Conservation (phyloP, 2,797 vertebrate genomes). For the Poeciliopsis turneri region DNA sequence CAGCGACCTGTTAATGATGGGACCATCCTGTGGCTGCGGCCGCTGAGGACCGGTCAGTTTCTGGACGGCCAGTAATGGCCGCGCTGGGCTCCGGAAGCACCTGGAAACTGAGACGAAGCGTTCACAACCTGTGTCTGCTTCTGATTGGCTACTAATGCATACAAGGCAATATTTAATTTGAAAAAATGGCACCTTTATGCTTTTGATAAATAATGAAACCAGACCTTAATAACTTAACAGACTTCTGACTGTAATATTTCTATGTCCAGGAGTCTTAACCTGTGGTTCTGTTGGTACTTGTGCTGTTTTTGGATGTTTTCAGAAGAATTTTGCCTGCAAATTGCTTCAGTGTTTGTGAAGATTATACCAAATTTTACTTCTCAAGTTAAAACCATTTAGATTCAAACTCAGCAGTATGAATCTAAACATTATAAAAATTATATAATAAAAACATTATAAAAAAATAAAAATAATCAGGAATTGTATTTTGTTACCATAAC, state of each 20-base stretch:
- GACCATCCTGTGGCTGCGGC: slow-evolving; percentile 59
- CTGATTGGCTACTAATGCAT: background rate
- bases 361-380: too few species aligned
- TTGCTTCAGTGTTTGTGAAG: background rate
- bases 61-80: slow-evolving; percentile 61
- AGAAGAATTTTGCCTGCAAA: background rate
- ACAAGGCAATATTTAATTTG: background rate
- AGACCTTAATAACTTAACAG: background rate
- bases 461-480: background rate
- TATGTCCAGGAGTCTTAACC: background rate
- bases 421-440: too few species aligned
- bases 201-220: background rate
- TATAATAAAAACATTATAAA: slow-evolving; percentile 6
- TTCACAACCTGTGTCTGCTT: background rate
- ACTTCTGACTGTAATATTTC: background rate
- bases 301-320: background rate
- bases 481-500: background rate
- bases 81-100: slow-evolving; percentile 32
- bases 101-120: slow-evolving; percentile 39
- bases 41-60: slow-evolving; percentile 63
- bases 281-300: background rate
- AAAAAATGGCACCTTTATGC: background rate
- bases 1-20: slow-evolving; percentile 69
- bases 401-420: too few species aligned
- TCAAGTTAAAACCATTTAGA: too few species aligned